Evolutionary conservation across 2,797 vertebrate genomes (phyloP), one percentile per base, ranked within the genome.

Genomic region (Sebastes kiyomatsui): DNA sequence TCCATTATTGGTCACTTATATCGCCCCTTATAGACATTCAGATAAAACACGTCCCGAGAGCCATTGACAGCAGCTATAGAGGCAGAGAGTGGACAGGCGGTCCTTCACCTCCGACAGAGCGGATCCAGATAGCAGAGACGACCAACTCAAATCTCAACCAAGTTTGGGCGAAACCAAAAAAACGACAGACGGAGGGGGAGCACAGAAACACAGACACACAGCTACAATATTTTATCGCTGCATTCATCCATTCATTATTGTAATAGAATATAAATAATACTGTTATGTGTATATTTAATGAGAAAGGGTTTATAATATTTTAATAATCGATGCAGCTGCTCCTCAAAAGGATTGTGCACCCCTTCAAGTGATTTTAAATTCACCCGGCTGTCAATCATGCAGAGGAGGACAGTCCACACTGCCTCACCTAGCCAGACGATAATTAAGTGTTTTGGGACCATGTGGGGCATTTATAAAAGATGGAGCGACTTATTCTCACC

Each of bases 91-190:
- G 94, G 93, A 96, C 93, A 91, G 91, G 76, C 90, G 91, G 91
- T 93, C 95, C 95, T 95, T 92, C 92, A 85, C 91, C 94, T 93
- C 92, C 94, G 77, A 75, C 76, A 88, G 90, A 95, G 95, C 93
- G 93, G 88, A 83, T 83, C 76, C 90, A 75, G 92, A 93, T 90
- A 93, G 93, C 93, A 85, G 89, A 42, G 91, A 85, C 76, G 79
- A 84, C 72, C 58, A 94, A 95, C 92, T 95, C 94, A 95, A 95
- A 96, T 95, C 94, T 93, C 81, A 80, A 94, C 92, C 95, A 94
- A 94, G 94, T 95, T 94, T 94, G 96, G 96, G 82, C 93, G 88
- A 95, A 82, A 96, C 96, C 96, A 97, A 95, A 75, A 81, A 49
- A 75, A n/a, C 14, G 55, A 76, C 90, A 96, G 95, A 96, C 95